A percentile compares a stretch with the other conserved stretches of the same genome.
phyloP scores from a whole-genome alignment of 2,113 vertebrate genomes.

The Delphinapterus leucas region DNA sequence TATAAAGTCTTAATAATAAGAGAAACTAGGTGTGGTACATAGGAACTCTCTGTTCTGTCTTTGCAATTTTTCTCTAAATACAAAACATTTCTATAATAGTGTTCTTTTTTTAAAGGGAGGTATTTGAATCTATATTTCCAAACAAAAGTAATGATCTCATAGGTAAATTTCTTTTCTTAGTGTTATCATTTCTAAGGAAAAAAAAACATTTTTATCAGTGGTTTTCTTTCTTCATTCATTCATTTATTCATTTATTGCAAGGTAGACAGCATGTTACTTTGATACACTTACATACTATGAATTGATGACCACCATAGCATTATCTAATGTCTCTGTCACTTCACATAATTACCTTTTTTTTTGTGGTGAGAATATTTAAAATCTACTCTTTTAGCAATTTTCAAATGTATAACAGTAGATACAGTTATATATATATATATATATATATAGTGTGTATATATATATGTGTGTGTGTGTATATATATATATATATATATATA shows the following conservation, averaged over 20 bases:
- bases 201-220: neutral
- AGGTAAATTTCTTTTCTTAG: neutral
- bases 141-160: neutral
- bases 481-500: too few relatives aligned
- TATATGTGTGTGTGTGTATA: neutral
- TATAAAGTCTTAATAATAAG: neutral
- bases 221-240: neutral
- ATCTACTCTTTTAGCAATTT: neutral
- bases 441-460: too few relatives aligned
- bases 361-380: neutral
- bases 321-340: neutral
- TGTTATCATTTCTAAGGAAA: neutral
- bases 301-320: neutral
- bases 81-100: neutral
- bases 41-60: neutral
- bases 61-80: neutral
- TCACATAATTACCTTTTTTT: neutral
- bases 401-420: neutral
- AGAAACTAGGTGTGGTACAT: neutral
- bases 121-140: neutral
- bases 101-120: neutral
- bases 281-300: neutral
- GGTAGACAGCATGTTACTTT: neutral
- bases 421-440: neutral
- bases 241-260: neutral